These are phyloP conservation scores for Sinonovacula constricta DNA, from an alignment of 1,140 invertebrate genomes.

Conservation along the genomic window DNA sequence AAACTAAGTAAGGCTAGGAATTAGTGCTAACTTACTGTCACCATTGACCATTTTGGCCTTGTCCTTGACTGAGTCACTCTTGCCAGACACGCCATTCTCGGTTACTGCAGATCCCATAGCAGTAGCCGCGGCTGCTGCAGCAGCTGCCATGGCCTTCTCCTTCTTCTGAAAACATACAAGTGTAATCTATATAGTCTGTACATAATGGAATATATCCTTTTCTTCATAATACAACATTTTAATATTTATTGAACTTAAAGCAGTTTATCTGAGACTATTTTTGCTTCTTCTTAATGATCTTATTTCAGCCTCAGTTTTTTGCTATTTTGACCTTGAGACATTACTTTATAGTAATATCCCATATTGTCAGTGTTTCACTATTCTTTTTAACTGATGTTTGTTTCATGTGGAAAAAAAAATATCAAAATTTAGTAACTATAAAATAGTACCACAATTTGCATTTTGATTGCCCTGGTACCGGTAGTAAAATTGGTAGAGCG, in stretches of 20 bases:
- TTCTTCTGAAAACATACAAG: conserved; percentile 18
- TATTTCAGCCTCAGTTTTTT: too few relatives aligned
- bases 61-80: conserved; percentile 5
- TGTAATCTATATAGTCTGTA: neutral
- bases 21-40: conserved; percentile 46
- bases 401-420: too few relatives aligned
- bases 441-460: too few relatives aligned
- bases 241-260: neutral
- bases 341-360: too few relatives aligned
- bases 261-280: neutral
- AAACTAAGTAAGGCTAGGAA: too few relatives aligned
- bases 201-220: neutral
- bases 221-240: neutral
- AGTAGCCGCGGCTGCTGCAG: neutral
- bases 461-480: too few relatives aligned
- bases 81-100: neutral
- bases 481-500: too few relatives aligned
- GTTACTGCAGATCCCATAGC: conserved; percentile 2
- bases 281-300: too few relatives aligned
- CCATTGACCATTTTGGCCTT: conserved; percentile 44
- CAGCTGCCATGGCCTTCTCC: conserved; percentile 21
- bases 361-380: too few relatives aligned
- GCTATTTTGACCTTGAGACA: too few relatives aligned
- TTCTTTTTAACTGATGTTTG: too few relatives aligned
- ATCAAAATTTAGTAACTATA: too few relatives aligned